phyloP scores from a whole-genome alignment of 2,797 vertebrate species.

The Chelmon rostratus region DNA sequence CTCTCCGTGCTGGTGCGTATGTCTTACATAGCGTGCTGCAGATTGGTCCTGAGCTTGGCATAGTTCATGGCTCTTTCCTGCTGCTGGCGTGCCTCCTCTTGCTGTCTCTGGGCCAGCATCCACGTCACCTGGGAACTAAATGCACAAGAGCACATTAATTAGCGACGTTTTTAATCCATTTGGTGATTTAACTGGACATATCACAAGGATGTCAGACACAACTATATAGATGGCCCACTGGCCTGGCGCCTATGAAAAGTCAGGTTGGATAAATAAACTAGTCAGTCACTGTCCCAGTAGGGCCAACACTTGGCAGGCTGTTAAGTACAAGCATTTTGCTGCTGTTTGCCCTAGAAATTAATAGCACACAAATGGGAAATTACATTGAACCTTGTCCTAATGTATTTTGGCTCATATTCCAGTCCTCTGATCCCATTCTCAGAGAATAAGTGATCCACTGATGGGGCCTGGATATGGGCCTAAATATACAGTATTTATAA shows the following conservation, averaged over 20 bases:
- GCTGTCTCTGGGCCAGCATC: conserved; percentile 99
- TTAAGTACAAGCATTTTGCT: conserved; percentile 50
- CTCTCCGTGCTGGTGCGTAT: neutral
- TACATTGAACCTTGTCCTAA: conserved; percentile 58
- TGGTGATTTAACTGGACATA: conserved; percentile 30
- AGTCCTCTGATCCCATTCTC: conserved; percentile 46
- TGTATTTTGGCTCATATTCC: conserved; percentile 66
- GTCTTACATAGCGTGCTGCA: conserved; percentile 99
- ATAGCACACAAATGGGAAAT: conserved; percentile 70
- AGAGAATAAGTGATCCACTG: conserved; percentile 40
- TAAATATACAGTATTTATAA: conserved; percentile 44
- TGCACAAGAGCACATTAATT: conserved; percentile 43
- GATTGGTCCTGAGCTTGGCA: conserved; percentile 98
- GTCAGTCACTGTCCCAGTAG: conserved; percentile 57
- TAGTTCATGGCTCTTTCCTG: conserved; percentile 99
- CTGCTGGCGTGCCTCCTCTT: conserved; percentile 97
- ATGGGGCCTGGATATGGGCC: conserved; percentile 49
- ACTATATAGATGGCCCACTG: conserved; percentile 37
- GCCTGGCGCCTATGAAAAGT: conserved; percentile 53
- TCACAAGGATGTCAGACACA: conserved; percentile 11
- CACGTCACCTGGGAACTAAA: conserved; percentile 98
- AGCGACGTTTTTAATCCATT: conserved; percentile 83
- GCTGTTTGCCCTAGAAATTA: conserved; percentile 68
- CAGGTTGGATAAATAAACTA: conserved; percentile 60
- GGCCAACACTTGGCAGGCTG: conserved; percentile 68